phyloP scores from a whole-genome alignment of 2,888 invertebrate species.

The Pterobdella sp. region DNA sequence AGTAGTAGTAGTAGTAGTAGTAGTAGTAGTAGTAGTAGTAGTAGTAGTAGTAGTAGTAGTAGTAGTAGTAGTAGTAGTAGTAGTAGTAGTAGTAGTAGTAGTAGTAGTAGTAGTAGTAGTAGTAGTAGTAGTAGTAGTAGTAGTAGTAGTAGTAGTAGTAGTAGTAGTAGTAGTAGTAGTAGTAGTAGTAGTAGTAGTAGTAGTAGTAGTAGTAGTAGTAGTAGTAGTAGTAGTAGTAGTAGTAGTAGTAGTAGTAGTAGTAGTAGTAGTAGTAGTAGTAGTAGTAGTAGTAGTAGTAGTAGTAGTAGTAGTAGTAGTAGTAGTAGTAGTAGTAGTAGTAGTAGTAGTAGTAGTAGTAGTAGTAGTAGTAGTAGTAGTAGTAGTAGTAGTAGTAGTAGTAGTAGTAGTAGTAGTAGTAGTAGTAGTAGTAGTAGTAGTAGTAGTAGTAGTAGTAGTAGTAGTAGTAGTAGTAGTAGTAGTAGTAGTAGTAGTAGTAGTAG shows the following conservation, averaged over 20 bases:
- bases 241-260: not conserved
- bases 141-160: not conserved
- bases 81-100: not conserved
- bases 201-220: not conserved
- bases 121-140: not conserved
- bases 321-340: conserved; percentile 18
- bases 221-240: conserved; percentile 1
- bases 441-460: conserved; percentile 24
- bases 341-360: conserved; percentile 3
- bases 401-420: conserved; percentile 16
- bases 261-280: not conserved
- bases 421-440: not conserved
- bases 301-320: not conserved
- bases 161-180: conserved; percentile 1
- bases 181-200: not conserved
- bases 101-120: conserved; percentile 3
- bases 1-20: conserved; percentile 1
- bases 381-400: not conserved
- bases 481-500: conserved; percentile 28
- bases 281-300: conserved; percentile 18
- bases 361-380: conserved; percentile 18
- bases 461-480: conserved; percentile 28
- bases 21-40: not conserved
- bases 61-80: conserved; percentile 1
- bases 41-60: not conserved